Evolutionary conservation across 1,140 invertebrate genomes (phyloP).

Genomic region (Myzus persicae): DNA sequence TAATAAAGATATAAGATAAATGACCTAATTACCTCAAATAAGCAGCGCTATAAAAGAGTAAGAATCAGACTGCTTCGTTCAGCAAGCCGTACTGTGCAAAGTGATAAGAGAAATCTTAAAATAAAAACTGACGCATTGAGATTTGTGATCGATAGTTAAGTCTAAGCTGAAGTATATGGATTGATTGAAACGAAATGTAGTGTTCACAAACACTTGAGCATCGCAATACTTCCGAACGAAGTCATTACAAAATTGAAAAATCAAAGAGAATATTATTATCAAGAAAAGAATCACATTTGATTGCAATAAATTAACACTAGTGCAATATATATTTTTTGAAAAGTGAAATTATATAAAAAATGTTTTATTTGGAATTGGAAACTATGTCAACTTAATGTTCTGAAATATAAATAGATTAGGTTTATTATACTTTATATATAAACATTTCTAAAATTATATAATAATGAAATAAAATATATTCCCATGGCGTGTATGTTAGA

Average conservation of each 20-base stretch:
- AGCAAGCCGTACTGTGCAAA: not conserved
- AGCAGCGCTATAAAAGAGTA: slow-evolving; percentile 9
- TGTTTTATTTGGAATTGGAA: not conserved
- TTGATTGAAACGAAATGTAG: not conserved
- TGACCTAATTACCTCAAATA: slow-evolving; percentile 1
- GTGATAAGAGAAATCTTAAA: not conserved
- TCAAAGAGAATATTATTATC: not conserved
- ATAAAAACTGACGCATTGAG: not conserved
- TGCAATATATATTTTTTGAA: not conserved
- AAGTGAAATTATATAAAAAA: not conserved
- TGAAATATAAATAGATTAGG: not conserved
- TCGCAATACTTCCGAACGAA: not conserved
- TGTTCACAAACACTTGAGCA: not conserved
- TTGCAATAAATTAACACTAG: not conserved
- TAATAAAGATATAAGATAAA: slow-evolving; percentile 38
- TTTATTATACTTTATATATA: too few species aligned
- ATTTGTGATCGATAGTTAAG: not conserved
- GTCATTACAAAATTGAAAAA: not conserved
- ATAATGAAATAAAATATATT: too few species aligned
- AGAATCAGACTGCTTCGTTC: not conserved
- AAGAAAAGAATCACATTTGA: not conserved
- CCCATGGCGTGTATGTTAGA: too few species aligned
- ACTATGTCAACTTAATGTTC: too few species aligned
- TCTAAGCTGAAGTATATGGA: not conserved
- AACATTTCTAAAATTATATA: too few species aligned